These are phyloP conservation scores for Coelopa pilipes DNA, from an alignment of 2,888 invertebrate species.

Conservation along the genomic window DNA sequence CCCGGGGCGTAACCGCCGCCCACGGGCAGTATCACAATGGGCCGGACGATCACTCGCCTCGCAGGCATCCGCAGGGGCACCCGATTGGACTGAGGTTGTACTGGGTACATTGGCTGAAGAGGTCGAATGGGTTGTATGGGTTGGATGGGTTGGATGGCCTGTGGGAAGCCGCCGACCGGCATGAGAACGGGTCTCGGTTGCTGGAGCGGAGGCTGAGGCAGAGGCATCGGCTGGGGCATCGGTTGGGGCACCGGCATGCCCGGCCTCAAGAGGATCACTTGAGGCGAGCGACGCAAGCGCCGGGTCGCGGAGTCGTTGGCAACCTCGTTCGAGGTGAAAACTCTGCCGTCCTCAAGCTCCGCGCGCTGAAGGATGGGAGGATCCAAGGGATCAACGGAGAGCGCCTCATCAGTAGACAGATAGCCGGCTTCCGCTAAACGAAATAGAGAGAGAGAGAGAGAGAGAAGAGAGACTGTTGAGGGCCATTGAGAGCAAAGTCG, in stretches of 20 bases:
- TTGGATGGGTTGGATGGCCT: not conserved
- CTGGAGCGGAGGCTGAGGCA: constrained; percentile 29
- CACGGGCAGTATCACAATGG: constrained; percentile 38
- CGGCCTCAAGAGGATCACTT: constrained; percentile 22
- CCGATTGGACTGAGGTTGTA: not conserved
- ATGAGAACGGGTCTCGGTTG: not conserved
- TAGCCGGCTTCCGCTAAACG: not conserved
- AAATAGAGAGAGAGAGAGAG: constrained; percentile 19
- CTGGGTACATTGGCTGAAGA: not conserved
- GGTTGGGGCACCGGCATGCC: constrained; percentile 5
- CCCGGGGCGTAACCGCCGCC: constrained; percentile 34
- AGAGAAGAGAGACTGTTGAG: constrained; percentile 25
- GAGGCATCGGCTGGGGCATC: not conserved
- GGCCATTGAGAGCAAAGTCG: not conserved
- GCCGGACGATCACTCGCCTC: constrained; percentile 37
- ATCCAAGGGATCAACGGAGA: constrained; percentile 35
- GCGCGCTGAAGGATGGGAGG: not conserved
- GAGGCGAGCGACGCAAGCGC: constrained; percentile 33
- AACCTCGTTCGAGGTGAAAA: constrained; percentile 19
- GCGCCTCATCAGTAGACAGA: not conserved
- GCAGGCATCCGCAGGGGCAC: too few relatives aligned
- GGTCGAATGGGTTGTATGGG: constrained; percentile 24
- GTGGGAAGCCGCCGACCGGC: not conserved
- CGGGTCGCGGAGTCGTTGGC: constrained; percentile 8
- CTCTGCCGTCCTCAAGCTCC: constrained; percentile 24